phyloP scores from a whole-genome alignment of 2,888 invertebrate genomes.

The Plebejus melissa region DNA sequence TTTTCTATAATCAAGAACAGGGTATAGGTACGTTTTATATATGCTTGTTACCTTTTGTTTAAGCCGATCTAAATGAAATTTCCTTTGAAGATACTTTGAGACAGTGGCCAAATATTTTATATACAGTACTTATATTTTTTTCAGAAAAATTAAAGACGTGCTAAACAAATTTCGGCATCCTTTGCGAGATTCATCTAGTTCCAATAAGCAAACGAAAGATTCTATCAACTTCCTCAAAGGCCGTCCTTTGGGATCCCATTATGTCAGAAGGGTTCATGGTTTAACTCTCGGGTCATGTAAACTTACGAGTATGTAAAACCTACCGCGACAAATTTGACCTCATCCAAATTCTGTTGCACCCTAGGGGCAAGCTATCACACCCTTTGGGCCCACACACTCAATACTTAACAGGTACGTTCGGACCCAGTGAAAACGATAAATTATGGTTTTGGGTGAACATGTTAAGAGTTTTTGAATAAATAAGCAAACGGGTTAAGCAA shows the following conservation, averaged over 20 bases:
- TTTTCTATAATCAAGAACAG: no score
- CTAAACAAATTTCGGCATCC: no score
- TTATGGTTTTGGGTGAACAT: not conserved
- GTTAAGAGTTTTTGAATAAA: not conserved
- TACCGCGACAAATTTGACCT: slow-evolving; percentile 6
- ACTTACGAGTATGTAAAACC: slow-evolving; percentile 15
- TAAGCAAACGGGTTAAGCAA: not conserved
- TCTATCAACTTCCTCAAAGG: not conserved
- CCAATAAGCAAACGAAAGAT: not conserved
- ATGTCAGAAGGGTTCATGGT: not conserved
- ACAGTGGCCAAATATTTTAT: no score
- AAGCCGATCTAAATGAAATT: no score
- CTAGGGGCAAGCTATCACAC: not conserved
- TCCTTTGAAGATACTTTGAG: no score
- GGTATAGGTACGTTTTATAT: no score
- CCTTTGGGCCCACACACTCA: not conserved
- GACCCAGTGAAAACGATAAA: slow-evolving; percentile 1
- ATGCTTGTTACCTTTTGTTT: no score
- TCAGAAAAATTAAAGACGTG: no score
- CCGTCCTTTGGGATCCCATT: not conserved
- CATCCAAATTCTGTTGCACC: slow-evolving; percentile 9
- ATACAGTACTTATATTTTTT: no score
- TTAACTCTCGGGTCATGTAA: slow-evolving; percentile 1
- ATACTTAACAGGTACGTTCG: not conserved
- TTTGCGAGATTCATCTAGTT: not conserved